Percentiles rank a stretch among this genome's conserved stretches.
Conservation (phyloP, 2,797 vertebrate genomes). For the Monodelphis domestica region DNA sequence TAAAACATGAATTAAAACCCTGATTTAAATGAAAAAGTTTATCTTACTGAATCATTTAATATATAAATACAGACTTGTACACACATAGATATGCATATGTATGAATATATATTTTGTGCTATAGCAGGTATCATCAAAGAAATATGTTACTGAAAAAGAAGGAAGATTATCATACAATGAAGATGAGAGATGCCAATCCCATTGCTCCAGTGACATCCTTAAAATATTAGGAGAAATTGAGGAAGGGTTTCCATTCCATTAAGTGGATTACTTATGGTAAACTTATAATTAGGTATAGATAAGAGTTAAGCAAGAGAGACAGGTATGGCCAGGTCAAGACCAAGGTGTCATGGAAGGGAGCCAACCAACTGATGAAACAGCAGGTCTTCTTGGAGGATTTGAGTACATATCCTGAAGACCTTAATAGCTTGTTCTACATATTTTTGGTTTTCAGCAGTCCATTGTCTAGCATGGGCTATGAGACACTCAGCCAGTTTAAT, state of each 20-base stretch:
- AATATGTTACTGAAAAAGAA: background rate
- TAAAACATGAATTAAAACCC: background rate
- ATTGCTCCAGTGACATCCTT: background rate
- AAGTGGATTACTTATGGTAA: background rate
- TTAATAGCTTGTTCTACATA: background rate
- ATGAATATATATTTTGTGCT: fast-evolving
- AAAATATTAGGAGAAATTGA: background rate
- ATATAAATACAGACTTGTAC: too few species aligned
- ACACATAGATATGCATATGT: too few species aligned
- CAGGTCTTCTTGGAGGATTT: background rate
- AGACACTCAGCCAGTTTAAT: background rate
- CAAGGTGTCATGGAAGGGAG: background rate
- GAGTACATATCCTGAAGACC: background rate
- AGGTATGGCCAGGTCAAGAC: background rate
- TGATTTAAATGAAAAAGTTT: background rate
- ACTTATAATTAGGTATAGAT: background rate
- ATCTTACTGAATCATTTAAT: background rate
- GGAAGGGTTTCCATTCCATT: background rate
- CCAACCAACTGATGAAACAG: background rate
- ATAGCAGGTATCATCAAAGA: background rate
- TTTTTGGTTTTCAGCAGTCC: background rate
- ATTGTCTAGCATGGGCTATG: background rate
- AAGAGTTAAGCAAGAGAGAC: background rate
- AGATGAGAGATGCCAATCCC: background rate
- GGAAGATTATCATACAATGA: background rate